Base-by-base conservation (phyloP, 2,113 vertebrate species). In the Paraplagusia blochii region DNA sequence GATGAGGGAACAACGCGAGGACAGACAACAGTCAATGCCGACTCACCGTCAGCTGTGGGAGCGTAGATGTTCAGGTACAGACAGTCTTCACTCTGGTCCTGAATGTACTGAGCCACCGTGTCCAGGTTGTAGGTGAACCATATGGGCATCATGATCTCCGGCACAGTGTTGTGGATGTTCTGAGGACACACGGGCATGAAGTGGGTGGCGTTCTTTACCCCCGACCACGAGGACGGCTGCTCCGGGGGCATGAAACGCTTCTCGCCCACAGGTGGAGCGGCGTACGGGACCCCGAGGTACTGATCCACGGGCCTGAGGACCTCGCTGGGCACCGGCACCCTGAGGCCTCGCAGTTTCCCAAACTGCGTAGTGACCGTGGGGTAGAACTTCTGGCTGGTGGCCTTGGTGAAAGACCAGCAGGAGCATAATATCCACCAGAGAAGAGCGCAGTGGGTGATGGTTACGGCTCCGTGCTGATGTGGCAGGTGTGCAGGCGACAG, bases 51-150 rank as follows among this genome's bases (percentile, higher is more conserved):
- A 80, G 97, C 93, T 0, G 95, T 98, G 22, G 96, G 96, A 54
- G 95, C 90, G 77, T 98, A 99, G 84, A 99, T 95, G 88, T 99
- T 99, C 86, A 99, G 90, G 87, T 95, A 99, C 13, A 99, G 92
- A 87, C 96, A 99, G 83, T 91, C 90, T 62, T 91, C 90, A 33
- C 82, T 91, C 83, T 91, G 90, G 76, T 91, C 89, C 72, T 91
- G 96, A 40, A 99, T 94, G 50, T 95, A 98, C 2, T 93, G 95
- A 50, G 96, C 95, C 74, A 98, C 94, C 77, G 95, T 95, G 91
- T 99, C 96, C 91, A 99, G 88, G 91, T 97, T 99, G 80, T 96
- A 97, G 74, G 95, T 98, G 87, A 98, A 98, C 96, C 96, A 99
- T 82, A 99, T 95, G 1, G 96, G 96, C 88, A 98, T 95, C 94